phyloP scores from a whole-genome alignment of 2,113 vertebrate genomes.

The Rhombomys opimus region DNA sequence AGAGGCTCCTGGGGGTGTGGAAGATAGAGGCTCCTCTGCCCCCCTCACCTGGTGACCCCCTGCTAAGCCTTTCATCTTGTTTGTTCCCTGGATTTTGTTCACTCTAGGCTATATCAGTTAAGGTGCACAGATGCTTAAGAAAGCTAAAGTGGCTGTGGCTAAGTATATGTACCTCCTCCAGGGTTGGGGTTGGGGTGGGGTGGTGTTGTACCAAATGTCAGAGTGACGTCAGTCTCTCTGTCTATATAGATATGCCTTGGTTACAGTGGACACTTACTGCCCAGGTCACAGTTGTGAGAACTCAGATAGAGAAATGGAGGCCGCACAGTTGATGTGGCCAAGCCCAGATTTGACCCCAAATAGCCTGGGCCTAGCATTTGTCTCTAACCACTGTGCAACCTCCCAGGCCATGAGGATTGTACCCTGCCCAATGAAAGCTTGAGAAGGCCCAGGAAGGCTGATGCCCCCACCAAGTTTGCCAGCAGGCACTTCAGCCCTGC shows the following conservation, averaged over 20 bases:
- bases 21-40: background rate
- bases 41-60: background rate
- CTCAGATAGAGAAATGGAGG: background rate
- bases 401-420: fast-evolving
- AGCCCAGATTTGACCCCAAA: background rate
- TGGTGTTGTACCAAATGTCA: background rate
- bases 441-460: background rate
- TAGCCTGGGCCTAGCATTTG: too few species aligned
- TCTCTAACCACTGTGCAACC: background rate
- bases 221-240: background rate
- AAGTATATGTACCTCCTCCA: fast-evolving
- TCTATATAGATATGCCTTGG: background rate
- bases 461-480: too few species aligned
- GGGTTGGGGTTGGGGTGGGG: too few species aligned
- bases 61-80: background rate
- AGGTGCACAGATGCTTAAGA: background rate
- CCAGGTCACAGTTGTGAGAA: background rate
- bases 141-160: background rate
- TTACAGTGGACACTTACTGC: background rate
- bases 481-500: background rate
- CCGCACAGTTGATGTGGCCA: background rate
- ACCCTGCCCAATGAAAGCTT: fast-evolving
- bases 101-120: background rate
- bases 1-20: background rate
- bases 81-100: background rate